Evolutionary conservation across 2,888 invertebrate species (phyloP).

Genomic region (Pachydiplax longipennis): DNA sequence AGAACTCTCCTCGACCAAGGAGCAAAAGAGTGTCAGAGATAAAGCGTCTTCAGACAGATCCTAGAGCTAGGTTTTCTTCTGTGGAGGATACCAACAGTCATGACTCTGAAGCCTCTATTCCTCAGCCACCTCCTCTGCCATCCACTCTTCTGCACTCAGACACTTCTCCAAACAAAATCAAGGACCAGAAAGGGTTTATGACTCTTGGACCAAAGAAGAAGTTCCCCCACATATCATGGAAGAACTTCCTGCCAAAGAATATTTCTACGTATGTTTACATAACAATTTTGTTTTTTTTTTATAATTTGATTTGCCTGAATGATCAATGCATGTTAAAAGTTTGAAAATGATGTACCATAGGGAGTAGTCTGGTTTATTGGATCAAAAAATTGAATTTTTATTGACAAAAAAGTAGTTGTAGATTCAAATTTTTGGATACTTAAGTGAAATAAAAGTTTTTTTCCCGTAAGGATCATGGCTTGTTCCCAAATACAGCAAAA

Average conservation of each 20-base stretch:
- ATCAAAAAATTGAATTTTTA: no score
- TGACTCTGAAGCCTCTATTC: not conserved
- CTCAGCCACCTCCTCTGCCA: constrained; percentile 52
- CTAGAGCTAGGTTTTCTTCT: constrained; percentile 79
- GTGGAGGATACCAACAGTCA: constrained; percentile 68
- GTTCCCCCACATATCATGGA: constrained; percentile 84
- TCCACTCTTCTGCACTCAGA: constrained; percentile 45
- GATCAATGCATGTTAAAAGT: no score
- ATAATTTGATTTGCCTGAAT: no score
- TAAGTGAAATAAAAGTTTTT: no score
- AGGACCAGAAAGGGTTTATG: constrained; percentile 74
- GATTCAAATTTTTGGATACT: no score
- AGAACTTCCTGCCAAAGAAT: constrained; percentile 88
- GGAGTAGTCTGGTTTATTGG: no score
- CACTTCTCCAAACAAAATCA: constrained; percentile 17
- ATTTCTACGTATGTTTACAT: constrained; percentile 65
- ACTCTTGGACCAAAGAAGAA: constrained; percentile 86
- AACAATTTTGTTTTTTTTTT: not conserved
- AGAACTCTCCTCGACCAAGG: constrained; percentile 80
- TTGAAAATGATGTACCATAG: no score
- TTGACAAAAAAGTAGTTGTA: no score
- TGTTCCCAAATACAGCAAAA: no score
- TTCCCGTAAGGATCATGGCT: no score
- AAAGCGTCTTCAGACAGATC: constrained; percentile 65
- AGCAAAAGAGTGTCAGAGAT: constrained; percentile 68